A percentile compares a stretch with the other conserved stretches of the same genome.
Evolutionary conservation across 37 sponge, comb jelly and placozoan genomes (phyloP).

Genomic region (Diacarnus erythraeanus): DNA sequence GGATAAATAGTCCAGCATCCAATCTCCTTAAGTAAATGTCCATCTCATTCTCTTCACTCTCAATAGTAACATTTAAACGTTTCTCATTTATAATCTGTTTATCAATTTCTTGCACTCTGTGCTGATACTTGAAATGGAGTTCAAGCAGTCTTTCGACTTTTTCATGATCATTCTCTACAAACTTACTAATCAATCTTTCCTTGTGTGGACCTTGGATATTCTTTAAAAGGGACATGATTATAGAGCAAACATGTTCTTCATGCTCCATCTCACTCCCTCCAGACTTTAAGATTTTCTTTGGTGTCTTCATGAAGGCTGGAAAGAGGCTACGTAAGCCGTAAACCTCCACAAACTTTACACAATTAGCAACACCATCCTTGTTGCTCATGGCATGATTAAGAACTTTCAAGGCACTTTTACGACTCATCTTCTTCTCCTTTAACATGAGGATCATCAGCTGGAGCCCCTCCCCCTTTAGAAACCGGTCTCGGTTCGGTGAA

Average conservation of each 20-base stretch:
- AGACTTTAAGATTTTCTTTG: conserved; percentile 53
- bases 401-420: conserved; percentile 86
- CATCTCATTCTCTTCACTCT: conserved; percentile 62
- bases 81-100: conserved; percentile 47
- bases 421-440: conserved; percentile 84
- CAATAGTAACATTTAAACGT: not conserved
- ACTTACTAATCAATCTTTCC: conserved; percentile 85
- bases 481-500: conserved; percentile 84
- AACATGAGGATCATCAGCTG: conserved; percentile 99
- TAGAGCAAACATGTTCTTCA: conserved; percentile 94
- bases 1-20: conserved; percentile 92
- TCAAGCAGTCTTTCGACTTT: conserved; percentile 96
- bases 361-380: conserved; percentile 82
- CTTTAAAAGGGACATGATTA: conserved; percentile 81
- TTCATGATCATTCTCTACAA: conserved; percentile 91
- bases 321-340: conserved; percentile 91
- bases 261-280: conserved; percentile 68
- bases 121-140: conserved; percentile 83
- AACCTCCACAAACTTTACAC: conserved; percentile 93
- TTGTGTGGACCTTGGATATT: conserved; percentile 35
- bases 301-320: conserved; percentile 94
- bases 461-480: conserved; percentile 95
- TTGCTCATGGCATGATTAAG: conserved; percentile 90
- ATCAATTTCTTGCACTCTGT: conserved; percentile 43
- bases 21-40: conserved; percentile 77